Evolutionary conservation across 2,113 vertebrate species (phyloP).

Genomic region (Suricata suricatta): DNA sequence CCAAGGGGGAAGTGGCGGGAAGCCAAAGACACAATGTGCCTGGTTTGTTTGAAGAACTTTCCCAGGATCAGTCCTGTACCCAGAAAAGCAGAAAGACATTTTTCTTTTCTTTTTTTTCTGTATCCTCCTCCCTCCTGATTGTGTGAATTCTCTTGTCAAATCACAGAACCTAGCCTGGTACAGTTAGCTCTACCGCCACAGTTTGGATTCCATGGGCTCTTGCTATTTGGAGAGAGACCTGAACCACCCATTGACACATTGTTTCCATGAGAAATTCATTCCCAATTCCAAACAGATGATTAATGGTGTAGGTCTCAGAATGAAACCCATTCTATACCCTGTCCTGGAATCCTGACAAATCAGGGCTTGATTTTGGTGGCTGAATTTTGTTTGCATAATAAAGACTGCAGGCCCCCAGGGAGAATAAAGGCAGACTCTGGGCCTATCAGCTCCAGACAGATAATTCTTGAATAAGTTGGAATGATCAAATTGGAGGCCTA

Average conservation of each 20-base stretch:
- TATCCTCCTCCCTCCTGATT: neutral
- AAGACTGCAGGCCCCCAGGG: neutral
- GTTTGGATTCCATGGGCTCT: neutral
- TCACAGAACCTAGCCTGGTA: neutral
- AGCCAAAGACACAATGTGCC: neutral
- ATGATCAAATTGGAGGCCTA: neutral
- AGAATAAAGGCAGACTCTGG: neutral
- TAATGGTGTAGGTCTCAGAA: slow-evolving; percentile 28
- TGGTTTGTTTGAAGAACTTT: slow-evolving; percentile 47
- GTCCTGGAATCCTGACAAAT: slow-evolving; percentile 15
- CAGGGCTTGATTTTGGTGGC: neutral
- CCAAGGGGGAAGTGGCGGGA: neutral
- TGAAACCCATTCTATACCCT: neutral
- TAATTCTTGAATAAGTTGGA: neutral
- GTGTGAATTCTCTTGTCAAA: neutral
- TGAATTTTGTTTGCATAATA: neutral
- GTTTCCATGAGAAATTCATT: slow-evolving; percentile 28
- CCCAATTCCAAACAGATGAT: slow-evolving; percentile 29
- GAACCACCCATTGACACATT: neutral
- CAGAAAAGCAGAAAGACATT: neutral
- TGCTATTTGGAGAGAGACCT: neutral
- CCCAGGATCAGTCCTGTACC: neutral
- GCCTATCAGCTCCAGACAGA: neutral
- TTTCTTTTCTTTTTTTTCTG: neutral
- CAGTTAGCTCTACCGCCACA: neutral